Evolutionary conservation across 1,140 invertebrate species (phyloP), one percentile per base, ranked within the genome.

Genomic region (Papilio polyxenes): DNA sequence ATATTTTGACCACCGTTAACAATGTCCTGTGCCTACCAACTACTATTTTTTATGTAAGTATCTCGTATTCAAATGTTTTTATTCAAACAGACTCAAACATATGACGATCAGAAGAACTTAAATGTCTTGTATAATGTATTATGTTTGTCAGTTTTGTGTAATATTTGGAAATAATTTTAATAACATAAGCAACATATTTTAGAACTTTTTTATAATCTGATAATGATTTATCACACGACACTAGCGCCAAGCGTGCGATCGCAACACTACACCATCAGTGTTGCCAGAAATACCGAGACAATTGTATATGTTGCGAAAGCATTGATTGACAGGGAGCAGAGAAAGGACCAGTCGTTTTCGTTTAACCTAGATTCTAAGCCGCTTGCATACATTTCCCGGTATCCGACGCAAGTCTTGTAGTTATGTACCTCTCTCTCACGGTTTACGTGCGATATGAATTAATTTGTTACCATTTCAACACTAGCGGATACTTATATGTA

Each of bases 251-350:
- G 53, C 23, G 23, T 65, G 10, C 23, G n/a, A 62, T 62, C 62
- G 31, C 62, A 10, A 10, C 8, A 15, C 51, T 53, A 6, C 13
- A 31, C 3, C 11, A 2, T 3, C 40, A 44, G 40, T 65, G 20
- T 31, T 37, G 31, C 65, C 65, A 31, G 31, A 31, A 1, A 4
- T 40, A 72, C 11, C 15, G 65, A 37, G 11, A 72, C 74, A 75
- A 75, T 48, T 49, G 74, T 48, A 20, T 40, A 11, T 44, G 44
- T 75, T 75, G 74, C 74, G 74, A 75, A 49, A 75, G 17, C 74
- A 48, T 75, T 49, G 74, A 75, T 75, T 48, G 74, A 75, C 40
- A 48, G 74, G 15, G 74, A 48, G n/a, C 44, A 75, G 44, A 49
- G 74, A 48, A 75, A 48, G 44, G 74, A 75, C 8, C 17, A 20